phyloP scores from a whole-genome alignment of 2,888 invertebrate genomes.

The Mythimna pallens region DNA sequence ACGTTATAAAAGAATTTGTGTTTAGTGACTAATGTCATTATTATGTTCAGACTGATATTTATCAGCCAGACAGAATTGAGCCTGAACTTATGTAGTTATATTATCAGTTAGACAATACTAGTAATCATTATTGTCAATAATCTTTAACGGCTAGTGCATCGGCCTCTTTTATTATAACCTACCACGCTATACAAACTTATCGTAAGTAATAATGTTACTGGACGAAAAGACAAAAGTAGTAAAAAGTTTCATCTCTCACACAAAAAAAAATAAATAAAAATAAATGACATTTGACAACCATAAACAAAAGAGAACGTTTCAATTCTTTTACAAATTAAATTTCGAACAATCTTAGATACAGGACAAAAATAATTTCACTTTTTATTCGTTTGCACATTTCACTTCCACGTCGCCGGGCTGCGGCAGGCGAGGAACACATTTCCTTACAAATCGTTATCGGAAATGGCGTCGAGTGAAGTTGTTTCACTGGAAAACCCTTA shows the following conservation, averaged over 20 bases:
- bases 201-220: background rate
- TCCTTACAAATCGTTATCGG: constrained; percentile 83
- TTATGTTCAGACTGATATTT: constrained; percentile 10
- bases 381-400: constrained; percentile 42
- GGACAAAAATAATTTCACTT: constrained; percentile 50
- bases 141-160: constrained; percentile 23
- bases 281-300: background rate
- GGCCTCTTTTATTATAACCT: constrained; percentile 13
- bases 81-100: constrained; percentile 2
- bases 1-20: constrained; percentile 35
- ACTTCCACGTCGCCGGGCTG: constrained; percentile 37
- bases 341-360: constrained; percentile 23
- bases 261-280: background rate
- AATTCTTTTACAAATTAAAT: constrained; percentile 27
- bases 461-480: constrained; percentile 78
- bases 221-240: background rate
- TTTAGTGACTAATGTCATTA: constrained; percentile 35
- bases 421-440: constrained; percentile 68
- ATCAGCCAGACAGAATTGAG: constrained; percentile 32
- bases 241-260: background rate
- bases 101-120: constrained; percentile 30
- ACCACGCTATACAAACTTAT: background rate
- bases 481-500: constrained; percentile 81
- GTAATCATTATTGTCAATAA: constrained; percentile 14
- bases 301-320: background rate